Evolutionary conservation across 2,797 vertebrate species (phyloP).

Genomic region (Crax fasciolata): DNA sequence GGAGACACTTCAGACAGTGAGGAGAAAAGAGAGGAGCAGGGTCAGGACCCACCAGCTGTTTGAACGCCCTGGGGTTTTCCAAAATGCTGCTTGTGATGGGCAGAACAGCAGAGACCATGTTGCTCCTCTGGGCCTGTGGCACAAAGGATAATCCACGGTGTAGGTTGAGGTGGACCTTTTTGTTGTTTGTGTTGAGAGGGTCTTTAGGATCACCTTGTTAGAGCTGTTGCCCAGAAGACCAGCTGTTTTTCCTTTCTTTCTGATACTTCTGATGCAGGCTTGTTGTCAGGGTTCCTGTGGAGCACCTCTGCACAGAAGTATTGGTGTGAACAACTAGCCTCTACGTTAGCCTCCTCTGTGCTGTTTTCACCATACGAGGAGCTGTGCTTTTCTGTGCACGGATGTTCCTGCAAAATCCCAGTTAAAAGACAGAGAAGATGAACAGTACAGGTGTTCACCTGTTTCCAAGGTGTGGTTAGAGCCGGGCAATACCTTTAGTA

Average conservation of each 20-base stretch:
- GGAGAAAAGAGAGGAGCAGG: neutral
- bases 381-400: neutral
- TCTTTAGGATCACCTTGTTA: neutral
- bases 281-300: rapidly evolving
- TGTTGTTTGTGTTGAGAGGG: neutral
- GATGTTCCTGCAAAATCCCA: neutral
- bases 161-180: rapidly evolving
- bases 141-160: neutral
- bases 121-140: neutral
- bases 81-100: neutral
- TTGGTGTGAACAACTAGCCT: neutral
- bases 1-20: neutral
- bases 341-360: neutral
- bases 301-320: neutral
- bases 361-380: neutral
- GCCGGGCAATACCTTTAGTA: neutral
- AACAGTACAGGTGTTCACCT: neutral
- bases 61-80: neutral
- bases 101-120: neutral
- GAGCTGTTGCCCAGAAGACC: neutral
- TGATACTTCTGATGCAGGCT: neutral
- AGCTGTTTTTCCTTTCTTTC: neutral
- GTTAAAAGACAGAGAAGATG: neutral
- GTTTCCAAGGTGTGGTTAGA: neutral
- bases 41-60: neutral